phyloP scores from a whole-genome alignment of 1,140 invertebrate species.

The Dryas iulia region DNA sequence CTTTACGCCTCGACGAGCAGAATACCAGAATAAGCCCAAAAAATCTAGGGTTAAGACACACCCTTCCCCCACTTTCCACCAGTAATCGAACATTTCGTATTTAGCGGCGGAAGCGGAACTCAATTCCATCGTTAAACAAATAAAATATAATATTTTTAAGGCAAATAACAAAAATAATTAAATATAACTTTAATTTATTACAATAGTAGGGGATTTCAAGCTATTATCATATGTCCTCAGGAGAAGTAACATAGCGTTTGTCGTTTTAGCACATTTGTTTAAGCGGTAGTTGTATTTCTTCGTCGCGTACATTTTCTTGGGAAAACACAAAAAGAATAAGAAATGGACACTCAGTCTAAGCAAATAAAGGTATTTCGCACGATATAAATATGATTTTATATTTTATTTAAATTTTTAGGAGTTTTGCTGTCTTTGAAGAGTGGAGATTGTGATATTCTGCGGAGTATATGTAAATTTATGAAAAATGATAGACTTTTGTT shows the following conservation, averaged over 20 bases:
- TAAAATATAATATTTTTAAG: too few relatives aligned
- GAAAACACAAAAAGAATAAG: slow-evolving; percentile 49
- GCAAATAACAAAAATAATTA: too few relatives aligned
- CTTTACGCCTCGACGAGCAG: too few relatives aligned
- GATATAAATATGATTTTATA: slow-evolving; percentile 24
- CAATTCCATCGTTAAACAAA: too few relatives aligned
- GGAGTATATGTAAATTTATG: not conserved
- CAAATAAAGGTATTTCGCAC: slow-evolving; percentile 22
- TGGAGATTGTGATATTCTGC: not conserved
- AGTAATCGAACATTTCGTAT: too few relatives aligned
- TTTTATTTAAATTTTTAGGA: slow-evolving; percentile 12
- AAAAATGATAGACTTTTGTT: not conserved
- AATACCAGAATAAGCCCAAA: too few relatives aligned
- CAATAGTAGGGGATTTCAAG: slow-evolving; percentile 40
- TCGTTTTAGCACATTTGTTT: slow-evolving; percentile 77
- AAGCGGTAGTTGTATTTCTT: slow-evolving; percentile 68
- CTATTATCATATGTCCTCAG: slow-evolving; percentile 71
- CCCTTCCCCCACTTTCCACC: too few relatives aligned
- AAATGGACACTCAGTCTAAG: slow-evolving; percentile 37
- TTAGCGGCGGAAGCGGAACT: too few relatives aligned
- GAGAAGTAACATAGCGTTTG: slow-evolving; percentile 66
- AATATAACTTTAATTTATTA: too few relatives aligned
- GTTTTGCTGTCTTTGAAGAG: not conserved
- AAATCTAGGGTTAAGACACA: too few relatives aligned
- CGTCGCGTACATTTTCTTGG: slow-evolving; percentile 54